These are phyloP conservation scores for Saturnia pavonia DNA, from an alignment of 2,888 invertebrate species.

Conservation along the genomic window DNA sequence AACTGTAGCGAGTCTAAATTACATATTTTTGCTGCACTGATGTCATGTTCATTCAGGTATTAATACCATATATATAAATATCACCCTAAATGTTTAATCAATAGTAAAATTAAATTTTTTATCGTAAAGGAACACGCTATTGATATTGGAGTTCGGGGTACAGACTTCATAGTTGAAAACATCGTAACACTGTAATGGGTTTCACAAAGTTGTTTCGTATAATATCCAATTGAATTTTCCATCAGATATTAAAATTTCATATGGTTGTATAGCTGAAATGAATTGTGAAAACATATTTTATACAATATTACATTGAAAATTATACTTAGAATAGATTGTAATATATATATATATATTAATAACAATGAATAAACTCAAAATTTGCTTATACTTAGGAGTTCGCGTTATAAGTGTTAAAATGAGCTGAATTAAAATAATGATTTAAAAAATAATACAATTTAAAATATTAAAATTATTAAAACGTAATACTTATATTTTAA, in stretches of 20 bases:
- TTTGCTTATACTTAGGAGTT: not conserved
- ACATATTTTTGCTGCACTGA: not conserved
- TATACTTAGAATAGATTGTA: not conserved
- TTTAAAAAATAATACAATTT: not conserved
- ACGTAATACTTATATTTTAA: too few species aligned
- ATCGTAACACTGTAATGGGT: constrained; percentile 2
- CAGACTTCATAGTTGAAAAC: constrained; percentile 2
- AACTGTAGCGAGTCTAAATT: not conserved
- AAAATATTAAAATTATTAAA: too few species aligned
- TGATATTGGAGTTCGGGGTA: not conserved
- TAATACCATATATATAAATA: not conserved
- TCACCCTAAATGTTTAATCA: not conserved
- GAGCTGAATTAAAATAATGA: not conserved
- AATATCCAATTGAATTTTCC: not conserved
- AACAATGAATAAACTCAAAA: not conserved
- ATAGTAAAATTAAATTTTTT: not conserved
- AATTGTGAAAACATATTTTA: not conserved
- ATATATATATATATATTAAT: not conserved
- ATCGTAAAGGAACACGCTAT: not conserved
- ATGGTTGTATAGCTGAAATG: not conserved
- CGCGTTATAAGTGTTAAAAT: not conserved
- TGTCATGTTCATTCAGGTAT: not conserved
- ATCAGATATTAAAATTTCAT: not conserved
- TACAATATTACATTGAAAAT: too few species aligned
- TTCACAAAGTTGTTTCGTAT: not conserved